Evolutionary conservation across 2,888 invertebrate genomes (phyloP), one percentile per base, ranked within the genome.

Genomic region (Endotricha flammealis): DNA sequence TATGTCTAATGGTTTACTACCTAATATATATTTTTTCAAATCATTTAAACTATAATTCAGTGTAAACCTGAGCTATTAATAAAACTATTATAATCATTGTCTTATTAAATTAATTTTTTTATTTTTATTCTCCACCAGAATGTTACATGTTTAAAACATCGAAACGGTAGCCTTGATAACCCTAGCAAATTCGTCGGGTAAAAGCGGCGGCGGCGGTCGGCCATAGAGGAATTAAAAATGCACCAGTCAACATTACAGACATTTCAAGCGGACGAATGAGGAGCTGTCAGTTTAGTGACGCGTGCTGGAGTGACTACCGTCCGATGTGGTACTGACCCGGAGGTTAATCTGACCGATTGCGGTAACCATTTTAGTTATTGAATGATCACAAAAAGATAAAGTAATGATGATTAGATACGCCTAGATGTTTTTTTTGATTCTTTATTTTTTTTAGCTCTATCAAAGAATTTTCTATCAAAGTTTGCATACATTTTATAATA

Each of bases 211-310:
- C 51, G n/a, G n/a, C n/a, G n/a, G n/a, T n/a, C n/a, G n/a, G n/a
- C n/a, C n/a, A 57, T 50, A 51, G 55, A 53, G 58, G 61, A 59
- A 65, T 61, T 69, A 75, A 76, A 74, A 71, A 67, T 58, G 57
- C 59, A 70, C 71, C 66, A 70, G 65, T 71, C 73, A 73, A 69
- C 72, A 72, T 78, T 74, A 78, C 71, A 79, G 72, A 69, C 72
- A 72, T 78, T 74, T 78, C 71, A 79, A 79, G 79, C 41, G 64
- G 48, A 50, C 67, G 61, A 51, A 71, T 75, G 76, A 74, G 53
- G 59, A 63, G 70, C 78, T 77, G 83, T 81, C 82, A 71, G 61
- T 48, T 60, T 62, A 64, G 51, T 58, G 65, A 70, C 71, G 67
- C 66, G 70, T 60, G 65, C 56, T 41, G 48, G 59, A 53, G 56